Conservation (phyloP, 2,113 vertebrate genomes). For the Vulpes vulpes region DNA sequence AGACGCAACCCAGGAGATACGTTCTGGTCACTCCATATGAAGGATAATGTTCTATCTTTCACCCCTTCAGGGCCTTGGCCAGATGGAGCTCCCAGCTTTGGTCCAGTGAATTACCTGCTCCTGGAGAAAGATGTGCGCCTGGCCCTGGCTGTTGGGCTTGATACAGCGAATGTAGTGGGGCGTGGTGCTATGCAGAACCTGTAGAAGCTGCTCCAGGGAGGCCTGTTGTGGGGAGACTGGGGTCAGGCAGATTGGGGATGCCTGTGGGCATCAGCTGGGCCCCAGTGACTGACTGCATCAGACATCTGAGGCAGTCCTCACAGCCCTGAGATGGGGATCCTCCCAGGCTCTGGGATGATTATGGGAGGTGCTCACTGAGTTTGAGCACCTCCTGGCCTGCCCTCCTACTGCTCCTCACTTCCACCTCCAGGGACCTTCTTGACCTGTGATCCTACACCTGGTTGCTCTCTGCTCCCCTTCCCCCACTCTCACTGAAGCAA, state of each 20-base stretch:
- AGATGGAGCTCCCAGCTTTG: neutral
- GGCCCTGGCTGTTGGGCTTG: conserved; percentile 96
- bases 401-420: neutral
- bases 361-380: neutral
- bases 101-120: conserved; percentile 90
- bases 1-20: neutral
- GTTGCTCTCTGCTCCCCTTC: neutral
- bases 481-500: neutral
- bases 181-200: conserved; percentile 92
- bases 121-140: conserved; percentile 90
- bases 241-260: conserved; percentile 2
- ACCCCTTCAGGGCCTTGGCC: neutral
- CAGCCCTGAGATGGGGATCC: neutral
- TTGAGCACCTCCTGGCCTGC: neutral
- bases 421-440: neutral
- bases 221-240: conserved; percentile 86
- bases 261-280: too few species aligned
- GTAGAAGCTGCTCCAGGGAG: conserved; percentile 95
- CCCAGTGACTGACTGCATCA: neutral
- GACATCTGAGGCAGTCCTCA: neutral
- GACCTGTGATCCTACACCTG: neutral
- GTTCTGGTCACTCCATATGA: neutral
- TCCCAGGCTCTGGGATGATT: neutral
- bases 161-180: conserved; percentile 98
- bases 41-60: neutral